Evolutionary conservation across 2,113 vertebrate species (phyloP), one percentile per base, ranked within the genome.

Genomic region (Lepus europaeus): DNA sequence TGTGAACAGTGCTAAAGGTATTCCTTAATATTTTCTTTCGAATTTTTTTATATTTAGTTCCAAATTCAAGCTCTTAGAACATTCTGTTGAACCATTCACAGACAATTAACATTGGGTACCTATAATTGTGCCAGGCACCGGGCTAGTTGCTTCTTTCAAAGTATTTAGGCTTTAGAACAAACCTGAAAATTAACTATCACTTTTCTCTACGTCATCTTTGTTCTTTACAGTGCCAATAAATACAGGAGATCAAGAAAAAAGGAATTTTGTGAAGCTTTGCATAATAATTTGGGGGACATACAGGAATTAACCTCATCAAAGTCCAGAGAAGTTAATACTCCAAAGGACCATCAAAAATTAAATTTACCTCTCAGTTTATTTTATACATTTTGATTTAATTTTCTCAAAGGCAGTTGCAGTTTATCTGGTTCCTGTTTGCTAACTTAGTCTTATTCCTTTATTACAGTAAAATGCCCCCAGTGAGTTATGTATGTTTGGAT

Each of bases 301-400:
- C 29, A 92, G 29, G 29, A 96, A 81, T 79, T 92, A 92, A 96
- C 64, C 39, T 69, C 4, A 77, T 84, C 29, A 51, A 88, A 56
- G 5, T 85, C 90, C 56, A 91, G 70, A 81, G 33, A 82, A 83
- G 81, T 87, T 74, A 90, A 82, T 85, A 78, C 31, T 95, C 5
- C 36, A 29, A 61, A 84, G 11, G 49, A 80, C 36, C 63, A 53
- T 93, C 49, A 90, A 93, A 93, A 63, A 86, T 94, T 84, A 94
- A 90, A 93, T 91, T 91, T 64, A 91, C n/a, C 59, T 93, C 56
- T 94, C 49, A 73, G 45, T 29, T 49, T 94, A 90, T 85, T 95
- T 95, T 87, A 92, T 92, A 36, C 84, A 49, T 92, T 87, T 92
- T 89, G 20, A 86, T 82, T 59, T 68, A 61, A 73, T 68, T 87